phyloP scores from a whole-genome alignment of 1,140 invertebrate genomes.

The Diploscapter pachys region DNA sequence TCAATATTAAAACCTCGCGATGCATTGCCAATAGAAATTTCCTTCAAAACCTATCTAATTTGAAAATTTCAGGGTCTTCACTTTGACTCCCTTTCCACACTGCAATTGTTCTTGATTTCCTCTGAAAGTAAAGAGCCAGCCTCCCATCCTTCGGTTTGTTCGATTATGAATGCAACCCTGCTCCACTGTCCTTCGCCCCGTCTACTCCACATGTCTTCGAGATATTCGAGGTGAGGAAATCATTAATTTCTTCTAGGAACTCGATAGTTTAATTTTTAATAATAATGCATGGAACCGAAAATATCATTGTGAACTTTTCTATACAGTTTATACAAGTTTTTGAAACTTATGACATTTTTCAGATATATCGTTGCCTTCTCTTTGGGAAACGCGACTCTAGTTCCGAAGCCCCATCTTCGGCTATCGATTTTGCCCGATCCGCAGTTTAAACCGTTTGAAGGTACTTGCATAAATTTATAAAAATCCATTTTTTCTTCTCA shows the following conservation, averaged over 20 bases:
- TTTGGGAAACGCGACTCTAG: slow-evolving; percentile 88
- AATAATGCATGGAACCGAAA: too few relatives aligned
- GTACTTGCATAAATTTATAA: slow-evolving; percentile 55
- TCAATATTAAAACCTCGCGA: too few relatives aligned
- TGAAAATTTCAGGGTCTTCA: too few relatives aligned
- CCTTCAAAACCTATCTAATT: too few relatives aligned
- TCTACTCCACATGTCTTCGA: slow-evolving; percentile 63
- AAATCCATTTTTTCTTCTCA: background rate
- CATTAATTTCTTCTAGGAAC: too few relatives aligned
- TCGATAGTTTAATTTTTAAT: too few relatives aligned
- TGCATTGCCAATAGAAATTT: too few relatives aligned
- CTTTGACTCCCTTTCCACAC: slow-evolving; percentile 23
- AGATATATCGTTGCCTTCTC: slow-evolving; percentile 70
- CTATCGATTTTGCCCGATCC: slow-evolving; percentile 88
- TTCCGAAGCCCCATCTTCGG: slow-evolving; percentile 77
- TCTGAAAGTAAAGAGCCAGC: slow-evolving; percentile 38
- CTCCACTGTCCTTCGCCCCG: slow-evolving; percentile 92
- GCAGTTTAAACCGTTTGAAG: slow-evolving; percentile 79
- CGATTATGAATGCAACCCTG: slow-evolving; percentile 78
- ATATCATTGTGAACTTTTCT: too few relatives aligned
- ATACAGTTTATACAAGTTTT: slow-evolving; percentile 4
- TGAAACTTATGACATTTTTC: background rate
- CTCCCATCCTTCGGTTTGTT: slow-evolving; percentile 65
- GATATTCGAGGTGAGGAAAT: slow-evolving; percentile 3
- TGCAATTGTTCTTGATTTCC: slow-evolving; percentile 46